phyloP scores from a whole-genome alignment of 2,113 vertebrate genomes.

The Aspidoscelis tigris region DNA sequence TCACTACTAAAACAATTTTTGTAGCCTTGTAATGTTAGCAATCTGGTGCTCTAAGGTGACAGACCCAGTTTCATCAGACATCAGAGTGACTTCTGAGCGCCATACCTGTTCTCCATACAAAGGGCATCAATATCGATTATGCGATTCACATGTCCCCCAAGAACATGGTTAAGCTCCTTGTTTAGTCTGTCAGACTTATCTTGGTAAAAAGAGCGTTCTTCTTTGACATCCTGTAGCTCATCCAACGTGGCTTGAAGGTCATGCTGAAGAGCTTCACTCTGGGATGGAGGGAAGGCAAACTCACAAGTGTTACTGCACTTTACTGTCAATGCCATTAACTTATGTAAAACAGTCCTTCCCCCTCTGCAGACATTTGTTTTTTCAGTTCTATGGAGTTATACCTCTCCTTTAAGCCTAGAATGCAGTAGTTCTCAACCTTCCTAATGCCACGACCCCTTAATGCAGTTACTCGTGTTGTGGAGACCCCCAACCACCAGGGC shows the following conservation, averaged over 20 bases:
- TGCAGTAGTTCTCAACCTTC: too few species aligned
- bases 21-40: background rate
- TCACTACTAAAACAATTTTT: background rate
- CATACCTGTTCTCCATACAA: constrained; percentile 95
- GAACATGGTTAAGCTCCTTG: constrained; percentile 91
- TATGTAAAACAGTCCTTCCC: background rate
- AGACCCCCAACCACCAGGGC: too few species aligned
- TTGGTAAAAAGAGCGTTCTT: constrained; percentile 90
- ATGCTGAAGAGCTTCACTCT: constrained; percentile 90
- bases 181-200: constrained; percentile 94
- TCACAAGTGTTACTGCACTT: background rate
- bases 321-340: background rate
- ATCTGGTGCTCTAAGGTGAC: constrained; percentile 9
- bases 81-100: constrained; percentile 31
- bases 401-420: too few species aligned
- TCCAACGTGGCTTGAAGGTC: constrained; percentile 88
- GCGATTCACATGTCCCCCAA: constrained; percentile 88
- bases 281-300: constrained; percentile 45
- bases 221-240: constrained; percentile 91
- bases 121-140: constrained; percentile 93
- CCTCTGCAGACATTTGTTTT: background rate
- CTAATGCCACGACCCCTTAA: too few species aligned
- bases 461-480: too few species aligned
- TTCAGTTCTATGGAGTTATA: too few species aligned
- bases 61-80: background rate